Conservation (phyloP, 2,113 vertebrate genomes). For the Petrocephalus zakoni region DNA sequence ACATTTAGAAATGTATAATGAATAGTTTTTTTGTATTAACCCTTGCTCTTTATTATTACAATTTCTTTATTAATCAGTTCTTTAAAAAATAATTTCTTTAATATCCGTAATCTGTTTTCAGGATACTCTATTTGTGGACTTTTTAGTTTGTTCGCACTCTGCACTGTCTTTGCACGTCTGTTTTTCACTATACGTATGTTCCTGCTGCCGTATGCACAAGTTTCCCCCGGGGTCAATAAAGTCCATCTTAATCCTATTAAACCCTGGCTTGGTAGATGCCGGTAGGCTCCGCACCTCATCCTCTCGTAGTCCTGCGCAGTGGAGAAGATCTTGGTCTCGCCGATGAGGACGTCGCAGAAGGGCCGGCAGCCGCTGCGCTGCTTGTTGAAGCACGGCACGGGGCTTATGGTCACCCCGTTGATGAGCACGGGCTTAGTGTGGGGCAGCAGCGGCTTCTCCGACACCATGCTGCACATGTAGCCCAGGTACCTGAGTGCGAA, state of each 20-base stretch:
- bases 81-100: not conserved
- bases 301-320: conserved; percentile 91
- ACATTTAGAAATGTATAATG: not conserved
- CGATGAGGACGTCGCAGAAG: conserved; percentile 91
- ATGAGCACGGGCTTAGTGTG: conserved; percentile 88
- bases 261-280: not conserved
- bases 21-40: not conserved
- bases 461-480: conserved; percentile 91
- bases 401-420: conserved; percentile 82
- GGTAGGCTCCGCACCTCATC: conserved; percentile 77
- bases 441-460: conserved; percentile 84
- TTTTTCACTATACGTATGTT: not conserved
- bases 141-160: not conserved
- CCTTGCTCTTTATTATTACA: not conserved
- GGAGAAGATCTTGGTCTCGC: conserved; percentile 90
- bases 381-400: conserved; percentile 96
- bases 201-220: not conserved
- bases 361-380: conserved; percentile 94
- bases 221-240: not conserved
- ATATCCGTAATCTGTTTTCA: not conserved
- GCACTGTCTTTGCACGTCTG: not conserved
- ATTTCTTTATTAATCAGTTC: not conserved
- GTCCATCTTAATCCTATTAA: not conserved
- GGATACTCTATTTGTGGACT: not conserved
- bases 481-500: conserved; percentile 78